Evolutionary conservation across 2,888 invertebrate species (phyloP), one percentile per base, ranked within the genome.

Genomic region (Drosophila hamatofila): DNA sequence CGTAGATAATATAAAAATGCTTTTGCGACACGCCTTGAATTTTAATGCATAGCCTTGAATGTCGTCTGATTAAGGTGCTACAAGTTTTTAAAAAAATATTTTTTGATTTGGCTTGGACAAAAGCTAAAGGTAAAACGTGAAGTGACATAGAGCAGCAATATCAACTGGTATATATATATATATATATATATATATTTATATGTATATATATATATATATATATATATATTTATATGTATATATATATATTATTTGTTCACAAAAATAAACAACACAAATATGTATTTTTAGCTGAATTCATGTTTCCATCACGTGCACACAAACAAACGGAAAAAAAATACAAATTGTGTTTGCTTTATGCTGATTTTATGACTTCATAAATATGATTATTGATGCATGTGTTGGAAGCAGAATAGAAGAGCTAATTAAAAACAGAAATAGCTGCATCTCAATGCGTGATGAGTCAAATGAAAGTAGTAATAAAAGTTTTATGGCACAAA

Each of bases 1-100:
- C 85, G 88, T 87, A 68, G 71, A 81, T 84, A 70, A 75, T 83
- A 58, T 64, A 75, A 52, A 72, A 70, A 84, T 84, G 66, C 54
- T 61, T 52, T 59, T 39, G 27, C 63, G 72, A 65, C 80, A 74
- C 87, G 85, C 84, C 89, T 87, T 84, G 84, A 84, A 84, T 84
- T 67, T 75, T 25, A 84, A 89, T 84, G 62, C 67, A 60, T n/a
- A 72, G 79, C 84, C 89, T 84, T 84, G 80, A 67, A 68, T 60
- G 59, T 42, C 56, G 51, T 54, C 78, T 54, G 54, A 66, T 73
- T 76, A 68, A 30, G 80, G 57, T 35, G 69, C 57, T 79, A 69
- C 75, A 56, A 65, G 71, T 81, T 75, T 52, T 11, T 30, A 11
- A 11, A 30, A 30, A 30, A 30, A 27, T 16, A 37, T 16, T 14